Evolutionary conservation across 2,888 invertebrate species (phyloP), one percentile per base, ranked within the genome.

Genomic region (Corbicula japonica): DNA sequence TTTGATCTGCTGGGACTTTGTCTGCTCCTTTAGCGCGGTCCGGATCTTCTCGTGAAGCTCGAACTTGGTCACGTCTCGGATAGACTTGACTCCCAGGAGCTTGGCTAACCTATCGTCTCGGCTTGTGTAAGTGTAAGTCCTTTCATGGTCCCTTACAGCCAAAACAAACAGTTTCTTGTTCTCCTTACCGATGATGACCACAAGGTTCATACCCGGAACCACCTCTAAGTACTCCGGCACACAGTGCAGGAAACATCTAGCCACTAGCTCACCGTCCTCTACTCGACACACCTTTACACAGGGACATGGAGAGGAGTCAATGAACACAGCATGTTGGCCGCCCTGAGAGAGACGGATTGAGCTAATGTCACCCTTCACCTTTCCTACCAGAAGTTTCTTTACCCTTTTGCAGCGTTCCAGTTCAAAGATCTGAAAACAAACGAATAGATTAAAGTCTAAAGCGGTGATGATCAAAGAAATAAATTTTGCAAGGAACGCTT

Each of bases 271-370:
- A 32, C 76, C 75, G 35, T 80, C 79, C 21, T 38, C 46, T 3
- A 85, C 56, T 26, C 80, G 70, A 38, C 85, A 85, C 0, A 85
- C 83, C 44, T 85, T 85, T 10, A 85, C 54, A 48, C 83, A 81
- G 5, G 79, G 73, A 1, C 52, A 52, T 28, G 80, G 80, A 0
- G 60, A 23, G 1, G 58, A 74, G 56, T 85, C 85, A 3, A 83
- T 75, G 46, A 77, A 85, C 0, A 85, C 76, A 15, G 77, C 83
- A 38, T 83, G 80, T 18, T 78, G 71, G 15, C 85, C 85, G 21
- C 65, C 58, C n/a, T 62, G 66, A 30, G 82, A 78, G 21, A 85
- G 63, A 10, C 78, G 70, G 2, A 83, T 54, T 21, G 72, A 80
- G 6, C 61, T 62, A 34, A 82, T 66, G 12, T 68, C 69, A 12